Evolutionary conservation across 2,888 invertebrate species (phyloP).

Genomic region (Scaptomyza reducta): DNA sequence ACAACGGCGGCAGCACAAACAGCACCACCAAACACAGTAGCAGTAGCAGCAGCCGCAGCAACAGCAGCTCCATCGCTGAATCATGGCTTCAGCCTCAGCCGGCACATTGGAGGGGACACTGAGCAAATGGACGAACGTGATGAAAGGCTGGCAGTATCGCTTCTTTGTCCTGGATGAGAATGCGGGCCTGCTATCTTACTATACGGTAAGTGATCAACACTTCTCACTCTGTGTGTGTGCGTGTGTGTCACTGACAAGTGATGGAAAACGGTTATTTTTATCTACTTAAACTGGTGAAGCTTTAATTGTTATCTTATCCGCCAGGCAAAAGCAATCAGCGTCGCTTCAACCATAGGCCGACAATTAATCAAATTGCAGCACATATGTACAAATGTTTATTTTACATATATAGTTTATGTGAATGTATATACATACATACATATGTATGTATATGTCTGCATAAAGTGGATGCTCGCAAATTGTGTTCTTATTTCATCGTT

Average conservation of each 20-base stretch:
- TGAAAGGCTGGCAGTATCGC: slow-evolving; percentile 97
- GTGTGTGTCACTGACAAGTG: slow-evolving; percentile 11
- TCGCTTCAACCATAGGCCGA: slow-evolving; percentile 12
- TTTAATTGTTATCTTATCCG: slow-evolving; percentile 54
- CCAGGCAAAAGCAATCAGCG: slow-evolving; percentile 13
- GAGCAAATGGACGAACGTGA: slow-evolving; percentile 85
- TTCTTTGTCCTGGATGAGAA: slow-evolving; percentile 99
- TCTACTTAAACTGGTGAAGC: slow-evolving; percentile 31
- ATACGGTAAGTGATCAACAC: slow-evolving; percentile 91
- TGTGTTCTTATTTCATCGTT: background rate
- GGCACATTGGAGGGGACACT: slow-evolving; percentile 83
- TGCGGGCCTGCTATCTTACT: slow-evolving; percentile 97
- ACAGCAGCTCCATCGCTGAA: slow-evolving; percentile 25
- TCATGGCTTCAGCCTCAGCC: slow-evolving; percentile 53
- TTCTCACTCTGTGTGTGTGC: background rate
- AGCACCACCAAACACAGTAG: slow-evolving; percentile 2
- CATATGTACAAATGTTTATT: background rate
- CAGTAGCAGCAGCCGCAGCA: slow-evolving; percentile 9
- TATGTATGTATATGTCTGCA: no score
- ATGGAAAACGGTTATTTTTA: slow-evolving; percentile 28
- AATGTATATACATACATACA: background rate
- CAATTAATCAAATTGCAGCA: slow-evolving; percentile 45
- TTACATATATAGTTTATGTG: background rate
- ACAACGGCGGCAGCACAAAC: slow-evolving; percentile 30
- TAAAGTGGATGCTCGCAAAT: no score